phyloP scores from a whole-genome alignment of 2,888 invertebrate species.

The Marronus borbonicus region DNA sequence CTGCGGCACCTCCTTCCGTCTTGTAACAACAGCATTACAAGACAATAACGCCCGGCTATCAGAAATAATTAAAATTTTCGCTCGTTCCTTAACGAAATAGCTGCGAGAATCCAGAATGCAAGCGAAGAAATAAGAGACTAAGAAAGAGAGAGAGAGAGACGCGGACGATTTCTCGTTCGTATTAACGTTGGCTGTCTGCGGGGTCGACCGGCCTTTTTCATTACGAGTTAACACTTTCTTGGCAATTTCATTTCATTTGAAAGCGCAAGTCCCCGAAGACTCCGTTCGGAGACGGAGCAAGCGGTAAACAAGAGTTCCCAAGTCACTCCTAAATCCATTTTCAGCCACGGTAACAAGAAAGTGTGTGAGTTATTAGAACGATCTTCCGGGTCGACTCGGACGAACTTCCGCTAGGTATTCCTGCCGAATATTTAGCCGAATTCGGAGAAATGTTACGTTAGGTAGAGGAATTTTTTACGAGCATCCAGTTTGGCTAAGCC shows the following conservation, averaged over 20 bases:
- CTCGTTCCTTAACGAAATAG: background rate
- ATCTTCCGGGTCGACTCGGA: conserved; percentile 20
- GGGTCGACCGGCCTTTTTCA: conserved; percentile 34
- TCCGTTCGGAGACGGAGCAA: conserved; percentile 60
- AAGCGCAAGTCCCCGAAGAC: conserved; percentile 54
- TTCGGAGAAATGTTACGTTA: too few relatives aligned
- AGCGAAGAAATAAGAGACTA: background rate
- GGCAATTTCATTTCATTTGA: conserved; percentile 60
- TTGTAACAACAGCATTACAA: background rate
- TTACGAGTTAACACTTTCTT: conserved; percentile 48
- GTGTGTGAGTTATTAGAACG: conserved; percentile 62
- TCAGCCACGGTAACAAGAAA: conserved; percentile 60
- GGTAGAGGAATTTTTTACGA: too few relatives aligned
- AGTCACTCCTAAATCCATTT: conserved; percentile 64
- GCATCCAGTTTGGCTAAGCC: too few relatives aligned
- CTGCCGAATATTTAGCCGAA: background rate
- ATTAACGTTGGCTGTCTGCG: background rate
- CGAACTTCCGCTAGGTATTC: background rate
- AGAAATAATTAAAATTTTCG: conserved; percentile 39
- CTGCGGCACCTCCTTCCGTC: background rate
- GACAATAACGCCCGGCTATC: background rate
- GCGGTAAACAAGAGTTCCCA: conserved; percentile 63
- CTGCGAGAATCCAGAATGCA: background rate
- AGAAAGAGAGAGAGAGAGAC: too few relatives aligned
- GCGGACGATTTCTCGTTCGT: too few relatives aligned